Percentiles rank a stretch among this genome's conserved stretches.
Conservation (phyloP, 2,888 invertebrate species). For the Panopea generosa region DNA sequence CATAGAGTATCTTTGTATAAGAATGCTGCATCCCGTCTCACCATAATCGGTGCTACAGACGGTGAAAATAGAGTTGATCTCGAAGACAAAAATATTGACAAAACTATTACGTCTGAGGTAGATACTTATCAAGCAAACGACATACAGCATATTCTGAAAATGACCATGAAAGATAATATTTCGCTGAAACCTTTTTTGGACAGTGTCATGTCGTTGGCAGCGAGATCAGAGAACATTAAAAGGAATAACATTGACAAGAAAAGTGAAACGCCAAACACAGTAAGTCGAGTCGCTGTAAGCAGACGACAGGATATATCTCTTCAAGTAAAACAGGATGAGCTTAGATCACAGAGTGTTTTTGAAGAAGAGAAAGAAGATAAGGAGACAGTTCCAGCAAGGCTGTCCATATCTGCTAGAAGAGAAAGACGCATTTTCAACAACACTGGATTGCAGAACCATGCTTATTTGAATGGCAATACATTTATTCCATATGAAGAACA, state of each 20-base stretch:
- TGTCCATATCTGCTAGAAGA: constrained; percentile 34
- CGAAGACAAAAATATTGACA: too few relatives aligned
- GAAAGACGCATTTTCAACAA: constrained; percentile 7
- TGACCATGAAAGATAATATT: constrained; percentile 24
- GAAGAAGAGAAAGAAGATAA: neutral
- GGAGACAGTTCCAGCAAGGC: constrained; percentile 2
- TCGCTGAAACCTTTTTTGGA: constrained; percentile 35
- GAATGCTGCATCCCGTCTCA: too few relatives aligned
- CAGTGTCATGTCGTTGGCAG: constrained; percentile 15
- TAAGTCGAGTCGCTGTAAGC: neutral
- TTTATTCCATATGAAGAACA: constrained; percentile 38
- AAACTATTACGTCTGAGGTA: too few relatives aligned
- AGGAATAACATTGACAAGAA: too few relatives aligned
- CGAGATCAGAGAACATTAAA: constrained; percentile 3
- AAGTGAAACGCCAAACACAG: neutral
- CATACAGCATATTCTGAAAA: constrained; percentile 13
- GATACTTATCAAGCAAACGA: constrained; percentile 11
- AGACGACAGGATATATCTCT: neutral
- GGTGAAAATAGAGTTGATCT: too few relatives aligned
- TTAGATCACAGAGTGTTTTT: neutral
- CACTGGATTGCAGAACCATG: neutral
- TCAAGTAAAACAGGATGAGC: neutral
- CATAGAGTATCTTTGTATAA: too few relatives aligned
- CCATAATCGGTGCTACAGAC: too few relatives aligned
- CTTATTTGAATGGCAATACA: constrained; percentile 18